These are phyloP conservation scores for Cinclus cinclus DNA, from an alignment of 2,113 vertebrate genomes.

Conservation along the genomic window DNA sequence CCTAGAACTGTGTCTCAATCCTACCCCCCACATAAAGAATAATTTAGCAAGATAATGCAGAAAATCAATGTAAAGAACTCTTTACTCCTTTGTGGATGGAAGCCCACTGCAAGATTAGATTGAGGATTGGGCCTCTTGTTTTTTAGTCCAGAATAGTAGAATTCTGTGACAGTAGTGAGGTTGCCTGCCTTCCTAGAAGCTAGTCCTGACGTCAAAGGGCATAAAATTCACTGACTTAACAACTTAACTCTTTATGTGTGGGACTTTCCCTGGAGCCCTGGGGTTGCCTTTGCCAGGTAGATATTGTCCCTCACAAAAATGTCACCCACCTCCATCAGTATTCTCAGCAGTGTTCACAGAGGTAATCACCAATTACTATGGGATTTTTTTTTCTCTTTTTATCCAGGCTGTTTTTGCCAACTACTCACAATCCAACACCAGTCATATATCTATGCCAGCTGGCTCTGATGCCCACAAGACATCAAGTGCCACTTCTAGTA, in stretches of 20 bases:
- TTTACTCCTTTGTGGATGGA: neutral
- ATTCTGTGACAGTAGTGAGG: neutral
- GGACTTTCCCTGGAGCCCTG: neutral
- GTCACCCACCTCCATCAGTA: neutral
- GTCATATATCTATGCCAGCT: slow-evolving; percentile 55
- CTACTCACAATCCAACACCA: slow-evolving; percentile 64
- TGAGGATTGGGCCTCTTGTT: neutral
- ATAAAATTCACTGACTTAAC: neutral
- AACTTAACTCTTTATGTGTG: neutral
- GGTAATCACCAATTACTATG: neutral
- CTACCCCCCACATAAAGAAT: neutral
- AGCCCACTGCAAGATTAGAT: neutral
- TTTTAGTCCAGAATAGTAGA: neutral
- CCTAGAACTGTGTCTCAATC: neutral
- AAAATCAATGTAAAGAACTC: neutral
- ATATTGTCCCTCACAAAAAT: neutral
- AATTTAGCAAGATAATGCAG: neutral
- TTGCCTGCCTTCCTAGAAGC: neutral
- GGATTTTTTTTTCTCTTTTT: neutral
- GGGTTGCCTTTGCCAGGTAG: neutral
- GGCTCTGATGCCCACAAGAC: slow-evolving; percentile 62
- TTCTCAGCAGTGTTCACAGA: neutral
- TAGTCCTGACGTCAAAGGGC: neutral
- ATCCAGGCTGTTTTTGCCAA: slow-evolving; percentile 78
- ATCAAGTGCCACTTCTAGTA: slow-evolving; percentile 66